Evolutionary conservation across 2,797 vertebrate genomes (phyloP).

Genomic region (Lagocephalus sceleratus): DNA sequence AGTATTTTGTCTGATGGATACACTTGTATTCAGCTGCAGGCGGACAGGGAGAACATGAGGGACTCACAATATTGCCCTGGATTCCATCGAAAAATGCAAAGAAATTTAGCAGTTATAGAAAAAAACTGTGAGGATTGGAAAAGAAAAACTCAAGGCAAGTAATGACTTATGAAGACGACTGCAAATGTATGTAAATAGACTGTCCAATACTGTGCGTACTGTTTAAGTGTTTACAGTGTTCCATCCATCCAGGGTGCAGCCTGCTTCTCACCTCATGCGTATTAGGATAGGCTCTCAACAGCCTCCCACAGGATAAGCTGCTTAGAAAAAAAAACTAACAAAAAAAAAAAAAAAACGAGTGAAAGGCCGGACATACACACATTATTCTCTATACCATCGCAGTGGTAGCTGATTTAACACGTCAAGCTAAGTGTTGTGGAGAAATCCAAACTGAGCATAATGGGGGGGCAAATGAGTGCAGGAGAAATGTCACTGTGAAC

Average conservation of each 20-base stretch:
- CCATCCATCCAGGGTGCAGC: conserved; percentile 1
- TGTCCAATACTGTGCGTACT: not conserved
- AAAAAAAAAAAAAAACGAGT: conserved; percentile 1
- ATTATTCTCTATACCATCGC: conserved; percentile 7
- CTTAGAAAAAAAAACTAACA: conserved; percentile 7
- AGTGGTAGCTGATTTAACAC: conserved; percentile 11
- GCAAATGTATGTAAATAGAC: not conserved
- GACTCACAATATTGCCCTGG: not conserved
- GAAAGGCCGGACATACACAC: conserved; percentile 7
- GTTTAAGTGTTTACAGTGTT: not conserved
- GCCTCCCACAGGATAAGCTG: conserved; percentile 10
- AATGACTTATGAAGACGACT: no score
- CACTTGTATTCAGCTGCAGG: not conserved
- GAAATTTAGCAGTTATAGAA: no score
- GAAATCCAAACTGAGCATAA: not conserved
- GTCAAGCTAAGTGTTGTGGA: not conserved
- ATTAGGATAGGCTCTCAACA: conserved; percentile 12
- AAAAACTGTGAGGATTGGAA: no score
- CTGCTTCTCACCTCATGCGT: conserved; percentile 14
- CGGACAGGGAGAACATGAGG: not conserved
- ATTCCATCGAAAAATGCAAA: no score
- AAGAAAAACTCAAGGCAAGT: no score
- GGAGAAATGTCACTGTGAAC: conserved; percentile 15
- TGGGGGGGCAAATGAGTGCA: conserved; percentile 12
- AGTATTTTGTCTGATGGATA: conserved; percentile 4